Percentiles rank a stretch among this genome's conserved stretches.
These are phyloP conservation scores for Gallinago solitaria DNA, from an alignment of 2,797 vertebrate species.

Conservation along the genomic window DNA sequence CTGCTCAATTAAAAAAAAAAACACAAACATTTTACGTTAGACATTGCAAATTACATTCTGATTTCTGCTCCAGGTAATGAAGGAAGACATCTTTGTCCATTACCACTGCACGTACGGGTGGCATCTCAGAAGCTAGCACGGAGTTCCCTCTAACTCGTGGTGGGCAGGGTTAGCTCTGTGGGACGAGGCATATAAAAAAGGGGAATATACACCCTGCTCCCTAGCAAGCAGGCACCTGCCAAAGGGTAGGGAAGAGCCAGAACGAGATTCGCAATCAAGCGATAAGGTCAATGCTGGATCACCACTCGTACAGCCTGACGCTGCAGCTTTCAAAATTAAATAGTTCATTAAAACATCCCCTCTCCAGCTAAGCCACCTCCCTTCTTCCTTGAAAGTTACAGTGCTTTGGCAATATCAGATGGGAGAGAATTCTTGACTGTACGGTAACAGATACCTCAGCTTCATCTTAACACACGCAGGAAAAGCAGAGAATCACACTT, in stretches of 20 bases:
- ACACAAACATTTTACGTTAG: constrained; percentile 46
- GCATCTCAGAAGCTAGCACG: neutral
- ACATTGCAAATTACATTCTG: constrained; percentile 53
- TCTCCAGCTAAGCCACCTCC: neutral
- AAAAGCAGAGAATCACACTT: neutral
- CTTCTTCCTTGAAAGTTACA: neutral
- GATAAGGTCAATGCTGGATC: neutral
- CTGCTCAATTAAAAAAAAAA: constrained; percentile 20
- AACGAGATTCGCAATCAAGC: neutral
- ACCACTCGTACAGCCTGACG: neutral
- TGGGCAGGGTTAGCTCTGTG: constrained; percentile 9
- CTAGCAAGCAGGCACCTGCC: neutral
- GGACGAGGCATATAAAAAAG: neutral
- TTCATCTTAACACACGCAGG: neutral
- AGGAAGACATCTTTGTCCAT: constrained; percentile 45
- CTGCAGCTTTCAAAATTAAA: neutral
- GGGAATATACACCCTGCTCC: neutral
- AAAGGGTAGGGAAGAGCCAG: neutral
- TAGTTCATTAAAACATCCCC: neutral
- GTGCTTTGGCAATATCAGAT: constrained; percentile 53
- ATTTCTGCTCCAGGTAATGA: constrained; percentile 25
- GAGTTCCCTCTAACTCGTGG: neutral
- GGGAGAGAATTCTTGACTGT: constrained; percentile 16
- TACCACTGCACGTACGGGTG: neutral
- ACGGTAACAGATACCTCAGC: neutral